Percentiles rank a stretch among this genome's conserved stretches.
Conservation (phyloP, 2,113 vertebrate genomes). For the Spea bombifrons region DNA sequence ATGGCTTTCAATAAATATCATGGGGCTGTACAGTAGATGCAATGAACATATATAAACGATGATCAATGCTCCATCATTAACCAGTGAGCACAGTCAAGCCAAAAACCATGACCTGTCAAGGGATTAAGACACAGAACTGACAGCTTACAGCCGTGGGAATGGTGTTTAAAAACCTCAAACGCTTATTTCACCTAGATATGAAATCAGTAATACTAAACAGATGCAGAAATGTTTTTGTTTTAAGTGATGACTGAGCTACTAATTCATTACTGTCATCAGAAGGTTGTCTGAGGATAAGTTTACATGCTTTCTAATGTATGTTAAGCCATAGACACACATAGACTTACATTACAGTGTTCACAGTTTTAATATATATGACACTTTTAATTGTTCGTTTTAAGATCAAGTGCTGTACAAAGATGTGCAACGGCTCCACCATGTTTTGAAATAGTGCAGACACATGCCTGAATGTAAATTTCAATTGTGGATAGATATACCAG, state of each 20-base stretch:
- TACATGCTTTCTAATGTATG: neutral
- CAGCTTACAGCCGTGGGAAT: slow-evolving; percentile 17
- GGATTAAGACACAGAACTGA: neutral
- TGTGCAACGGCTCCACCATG: slow-evolving; percentile 7
- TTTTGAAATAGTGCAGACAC: slow-evolving; percentile 8
- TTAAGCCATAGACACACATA: slow-evolving; percentile 6
- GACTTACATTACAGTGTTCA: neutral
- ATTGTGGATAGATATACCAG: too few relatives aligned
- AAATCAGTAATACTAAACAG: slow-evolving; percentile 44
- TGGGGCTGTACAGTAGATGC: too few relatives aligned
- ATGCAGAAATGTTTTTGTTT: slow-evolving; percentile 25
- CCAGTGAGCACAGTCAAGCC: neutral
- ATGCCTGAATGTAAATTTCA: slow-evolving; percentile 1
- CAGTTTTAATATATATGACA: neutral
- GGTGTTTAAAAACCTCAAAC: neutral
- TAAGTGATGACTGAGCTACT: slow-evolving; percentile 21
- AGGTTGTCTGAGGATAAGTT: slow-evolving; percentile 37
- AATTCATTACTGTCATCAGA: slow-evolving; percentile 31
- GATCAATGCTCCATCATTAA: neutral
- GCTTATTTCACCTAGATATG: slow-evolving; percentile 37
- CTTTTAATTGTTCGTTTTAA: neutral
- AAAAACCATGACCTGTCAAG: neutral
- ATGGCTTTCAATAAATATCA: too few relatives aligned
- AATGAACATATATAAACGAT: neutral
- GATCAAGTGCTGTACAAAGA: neutral